Percentiles rank a stretch among this genome's conserved stretches.
Evolutionary conservation across 1,140 invertebrate genomes (phyloP).

Genomic region (Orchesella cincta): DNA sequence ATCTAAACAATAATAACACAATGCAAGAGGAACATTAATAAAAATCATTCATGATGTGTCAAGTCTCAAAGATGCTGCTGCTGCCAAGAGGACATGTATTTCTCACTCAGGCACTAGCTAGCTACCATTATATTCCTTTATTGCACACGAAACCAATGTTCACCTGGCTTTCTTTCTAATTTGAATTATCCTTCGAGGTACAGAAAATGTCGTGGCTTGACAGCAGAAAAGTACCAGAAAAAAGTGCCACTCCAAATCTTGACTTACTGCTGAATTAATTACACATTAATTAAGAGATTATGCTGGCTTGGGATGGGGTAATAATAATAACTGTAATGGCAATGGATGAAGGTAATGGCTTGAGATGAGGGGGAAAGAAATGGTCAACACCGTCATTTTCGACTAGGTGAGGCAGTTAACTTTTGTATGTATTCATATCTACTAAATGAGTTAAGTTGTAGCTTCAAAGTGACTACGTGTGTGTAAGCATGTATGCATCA

Average conservation of each 20-base stretch:
- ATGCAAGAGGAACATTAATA: conserved; percentile 12
- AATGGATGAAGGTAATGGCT: background rate
- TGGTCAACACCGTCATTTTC: too few species aligned
- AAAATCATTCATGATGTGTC: conserved; percentile 23
- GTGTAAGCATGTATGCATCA: too few species aligned
- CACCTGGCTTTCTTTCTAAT: background rate
- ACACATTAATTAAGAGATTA: conserved; percentile 51
- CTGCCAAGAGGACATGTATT: background rate
- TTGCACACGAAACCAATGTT: background rate
- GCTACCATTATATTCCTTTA: background rate
- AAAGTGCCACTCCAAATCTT: conserved; percentile 30
- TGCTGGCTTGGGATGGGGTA: conserved; percentile 31
- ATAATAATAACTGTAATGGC: conserved; percentile 21
- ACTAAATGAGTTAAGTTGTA: too few species aligned
- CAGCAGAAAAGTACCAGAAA: background rate
- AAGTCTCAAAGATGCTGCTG: background rate
- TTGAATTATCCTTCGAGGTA: background rate
- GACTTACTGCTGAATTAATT: conserved; percentile 50
- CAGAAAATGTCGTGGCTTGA: background rate
- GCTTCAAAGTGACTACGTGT: too few species aligned
- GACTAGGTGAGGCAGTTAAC: too few species aligned
- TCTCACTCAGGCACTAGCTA: too few species aligned
- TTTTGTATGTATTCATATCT: too few species aligned
- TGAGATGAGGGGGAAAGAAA: background rate
- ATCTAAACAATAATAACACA: background rate